Conservation (phyloP, 64 coral and sea anemone species). For the Pocillopora damicornis region DNA sequence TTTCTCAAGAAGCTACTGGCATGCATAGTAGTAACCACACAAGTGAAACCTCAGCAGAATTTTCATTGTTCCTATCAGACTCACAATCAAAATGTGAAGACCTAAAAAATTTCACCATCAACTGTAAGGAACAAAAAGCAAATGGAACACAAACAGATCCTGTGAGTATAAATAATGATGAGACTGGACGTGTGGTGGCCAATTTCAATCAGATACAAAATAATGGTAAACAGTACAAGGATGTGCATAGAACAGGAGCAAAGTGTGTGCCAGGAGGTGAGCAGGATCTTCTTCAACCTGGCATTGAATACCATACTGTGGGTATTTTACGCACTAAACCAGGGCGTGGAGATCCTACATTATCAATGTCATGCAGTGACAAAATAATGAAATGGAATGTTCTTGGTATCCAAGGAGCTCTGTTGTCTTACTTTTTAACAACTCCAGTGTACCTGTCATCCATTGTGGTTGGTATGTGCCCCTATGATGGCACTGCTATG, state of each 20-base stretch:
- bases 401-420: constrained; percentile 84
- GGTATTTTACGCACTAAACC: constrained; percentile 92
- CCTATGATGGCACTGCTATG: constrained; percentile 47
- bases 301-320: constrained; percentile 61
- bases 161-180: not conserved
- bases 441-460: constrained; percentile 82
- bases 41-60: not conserved
- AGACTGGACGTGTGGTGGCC: not conserved
- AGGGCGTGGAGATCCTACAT: constrained; percentile 89
- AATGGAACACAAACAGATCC: not conserved
- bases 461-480: constrained; percentile 77
- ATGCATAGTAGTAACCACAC: too few relatives aligned
- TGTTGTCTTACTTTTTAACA: constrained; percentile 73
- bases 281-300: constrained; percentile 69
- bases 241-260: constrained; percentile 92
- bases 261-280: constrained; percentile 84
- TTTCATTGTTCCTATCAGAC: not conserved
- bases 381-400: constrained; percentile 99
- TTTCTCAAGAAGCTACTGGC: not conserved
- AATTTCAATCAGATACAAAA: not conserved
- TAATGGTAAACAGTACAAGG: constrained; percentile 15
- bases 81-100: too few relatives aligned
- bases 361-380: constrained; percentile 99
- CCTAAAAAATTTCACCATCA: not conserved
- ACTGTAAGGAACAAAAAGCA: not conserved